A percentile compares a stretch with the other conserved stretches of the same genome.
Evolutionary conservation across 2,888 invertebrate genomes (phyloP).

Genomic region (Drosophila siamana): DNA sequence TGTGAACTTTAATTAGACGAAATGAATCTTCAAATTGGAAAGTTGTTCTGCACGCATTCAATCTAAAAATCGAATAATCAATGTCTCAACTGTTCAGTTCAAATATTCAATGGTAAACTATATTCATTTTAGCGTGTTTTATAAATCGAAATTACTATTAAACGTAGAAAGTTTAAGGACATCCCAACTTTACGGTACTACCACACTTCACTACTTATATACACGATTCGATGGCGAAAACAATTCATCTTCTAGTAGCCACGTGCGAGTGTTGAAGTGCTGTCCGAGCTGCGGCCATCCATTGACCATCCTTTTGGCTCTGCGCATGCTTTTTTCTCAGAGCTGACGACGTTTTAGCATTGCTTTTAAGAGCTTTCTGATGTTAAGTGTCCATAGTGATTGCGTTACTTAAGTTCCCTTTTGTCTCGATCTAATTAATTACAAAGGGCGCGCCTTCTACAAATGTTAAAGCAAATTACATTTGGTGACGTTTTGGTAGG

Average conservation of each 20-base stretch:
- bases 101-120: too few species aligned
- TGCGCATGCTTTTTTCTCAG: neutral
- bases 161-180: neutral
- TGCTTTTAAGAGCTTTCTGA: slow-evolving; percentile 69
- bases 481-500: slow-evolving; percentile 48
- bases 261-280: slow-evolving; percentile 13
- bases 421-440: slow-evolving; percentile 48
- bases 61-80: too few species aligned
- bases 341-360: neutral
- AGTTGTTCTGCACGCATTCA: too few species aligned
- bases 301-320: slow-evolving; percentile 23
- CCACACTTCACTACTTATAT: neutral
- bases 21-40: too few species aligned
- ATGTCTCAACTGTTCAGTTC: too few species aligned
- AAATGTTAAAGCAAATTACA: neutral
- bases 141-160: neutral
- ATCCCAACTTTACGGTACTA: neutral
- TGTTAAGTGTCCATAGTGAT: slow-evolving; percentile 55
- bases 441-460: slow-evolving; percentile 2
- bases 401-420: slow-evolving; percentile 2
- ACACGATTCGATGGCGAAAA: neutral
- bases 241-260: slow-evolving; percentile 32
- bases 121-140: neutral
- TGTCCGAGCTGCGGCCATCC: neutral
- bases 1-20: too few species aligned